Percentiles rank a stretch among this genome's conserved stretches.
phyloP scores from a whole-genome alignment of 2,113 vertebrate genomes.

The Peucedramus taeniatus region DNA sequence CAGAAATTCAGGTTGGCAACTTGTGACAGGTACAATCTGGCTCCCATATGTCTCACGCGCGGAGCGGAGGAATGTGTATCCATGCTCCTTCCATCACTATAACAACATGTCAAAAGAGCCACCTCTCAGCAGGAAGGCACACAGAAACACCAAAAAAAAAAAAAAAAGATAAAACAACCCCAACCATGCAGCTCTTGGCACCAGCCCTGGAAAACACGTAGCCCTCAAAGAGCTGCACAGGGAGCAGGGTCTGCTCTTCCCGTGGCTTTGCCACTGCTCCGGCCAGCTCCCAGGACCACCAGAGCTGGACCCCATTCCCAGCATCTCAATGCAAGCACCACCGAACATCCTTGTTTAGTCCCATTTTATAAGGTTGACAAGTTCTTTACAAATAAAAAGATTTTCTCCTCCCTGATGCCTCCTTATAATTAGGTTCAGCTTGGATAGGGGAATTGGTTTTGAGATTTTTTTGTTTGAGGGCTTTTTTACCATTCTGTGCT shows the following conservation, averaged over 20 bases:
- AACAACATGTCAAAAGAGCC: slow-evolving; percentile 66
- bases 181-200: not conserved
- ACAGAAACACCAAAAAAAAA: slow-evolving; percentile 13
- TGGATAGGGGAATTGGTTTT: not conserved
- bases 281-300: fast-evolving
- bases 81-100: slow-evolving; percentile 63
- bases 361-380: not conserved
- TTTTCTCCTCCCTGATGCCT: not conserved
- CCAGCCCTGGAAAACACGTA: not conserved
- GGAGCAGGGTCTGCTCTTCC: not conserved
- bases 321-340: not conserved
- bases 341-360: not conserved
- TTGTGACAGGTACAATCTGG: slow-evolving; percentile 76
- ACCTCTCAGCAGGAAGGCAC: slow-evolving; percentile 55
- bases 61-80: slow-evolving; percentile 55
- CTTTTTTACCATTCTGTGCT: not conserved
- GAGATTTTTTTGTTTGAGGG: not conserved
- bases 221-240: not conserved
- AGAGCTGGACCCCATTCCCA: not conserved
- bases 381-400: not conserved
- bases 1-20: slow-evolving; percentile 73
- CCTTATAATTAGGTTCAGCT: not conserved
- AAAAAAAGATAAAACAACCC: not conserved
- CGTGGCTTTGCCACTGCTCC: fast-evolving
- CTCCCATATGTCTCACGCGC: slow-evolving; percentile 61